A percentile compares a stretch with the other conserved stretches of the same genome.
Conservation (phyloP, 2,113 vertebrate species). For the Ammodytes dubius region DNA sequence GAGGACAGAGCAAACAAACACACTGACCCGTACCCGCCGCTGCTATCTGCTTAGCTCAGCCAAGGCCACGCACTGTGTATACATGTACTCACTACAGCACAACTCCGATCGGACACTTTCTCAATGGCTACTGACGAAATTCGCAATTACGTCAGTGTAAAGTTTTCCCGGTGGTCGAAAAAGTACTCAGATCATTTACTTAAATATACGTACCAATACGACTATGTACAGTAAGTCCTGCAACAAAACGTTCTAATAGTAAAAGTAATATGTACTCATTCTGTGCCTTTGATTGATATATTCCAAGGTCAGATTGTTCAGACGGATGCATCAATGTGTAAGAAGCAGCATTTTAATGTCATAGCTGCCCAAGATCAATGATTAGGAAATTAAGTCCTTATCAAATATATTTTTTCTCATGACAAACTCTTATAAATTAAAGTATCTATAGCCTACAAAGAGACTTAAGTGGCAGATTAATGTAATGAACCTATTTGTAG, state of each 20-base stretch:
- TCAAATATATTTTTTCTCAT: neutral
- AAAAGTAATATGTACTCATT: no score
- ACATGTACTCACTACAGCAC: conserved; percentile 61
- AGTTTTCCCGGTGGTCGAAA: neutral
- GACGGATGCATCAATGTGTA: neutral
- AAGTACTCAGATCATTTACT: neutral
- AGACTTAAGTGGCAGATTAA: neutral
- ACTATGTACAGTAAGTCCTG: no score
- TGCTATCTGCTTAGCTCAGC: conserved; percentile 76
- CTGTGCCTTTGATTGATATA: neutral
- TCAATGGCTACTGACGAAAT: conserved; percentile 28
- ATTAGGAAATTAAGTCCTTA: neutral
- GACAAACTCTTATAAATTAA: neutral
- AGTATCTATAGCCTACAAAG: neutral
- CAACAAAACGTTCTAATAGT: no score
- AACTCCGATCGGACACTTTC: conserved; percentile 53
- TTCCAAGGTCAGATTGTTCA: neutral
- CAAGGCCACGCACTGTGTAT: conserved; percentile 79
- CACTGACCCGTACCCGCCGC: conserved; percentile 64
- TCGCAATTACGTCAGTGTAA: conserved; percentile 33
- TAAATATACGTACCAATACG: no score
- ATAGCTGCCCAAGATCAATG: neutral
- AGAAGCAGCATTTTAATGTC: neutral
- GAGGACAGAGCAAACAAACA: conserved; percentile 81
- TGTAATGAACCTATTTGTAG: neutral